A percentile compares a stretch with the other conserved stretches of the same genome.
Evolutionary conservation across 1,140 invertebrate genomes (phyloP).

Genomic region (Pinna nobilis): DNA sequence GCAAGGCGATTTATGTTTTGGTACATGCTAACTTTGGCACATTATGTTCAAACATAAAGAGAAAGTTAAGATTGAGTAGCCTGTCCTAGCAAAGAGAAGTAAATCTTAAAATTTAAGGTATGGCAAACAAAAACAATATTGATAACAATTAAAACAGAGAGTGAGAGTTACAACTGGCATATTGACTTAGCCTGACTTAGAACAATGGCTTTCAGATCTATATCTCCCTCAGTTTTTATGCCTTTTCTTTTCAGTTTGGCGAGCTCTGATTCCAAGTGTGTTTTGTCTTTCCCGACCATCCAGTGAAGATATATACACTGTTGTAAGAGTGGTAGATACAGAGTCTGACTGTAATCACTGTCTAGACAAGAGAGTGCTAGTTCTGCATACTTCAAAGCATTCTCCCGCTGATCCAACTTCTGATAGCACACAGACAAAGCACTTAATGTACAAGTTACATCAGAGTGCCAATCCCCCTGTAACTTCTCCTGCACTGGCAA

Average conservation of each 20-base stretch:
- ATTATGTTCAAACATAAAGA: too few species aligned
- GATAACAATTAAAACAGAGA: too few species aligned
- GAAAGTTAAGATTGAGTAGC: too few species aligned
- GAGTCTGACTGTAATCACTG: constrained; percentile 80
- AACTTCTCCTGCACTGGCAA: constrained; percentile 85
- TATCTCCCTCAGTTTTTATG: constrained; percentile 25
- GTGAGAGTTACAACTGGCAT: too few species aligned
- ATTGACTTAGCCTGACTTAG: background rate
- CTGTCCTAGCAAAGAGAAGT: too few species aligned
- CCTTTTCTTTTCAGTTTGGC: constrained; percentile 79
- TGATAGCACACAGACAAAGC: constrained; percentile 81
- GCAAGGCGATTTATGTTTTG: too few species aligned
- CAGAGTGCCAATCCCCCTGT: constrained; percentile 82
- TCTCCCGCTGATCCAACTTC: constrained; percentile 76
- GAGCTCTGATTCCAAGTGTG: constrained; percentile 76
- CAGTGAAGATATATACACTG: constrained; percentile 82
- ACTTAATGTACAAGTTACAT: constrained; percentile 81
- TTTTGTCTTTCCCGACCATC: constrained; percentile 74
- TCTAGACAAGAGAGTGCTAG: constrained; percentile 77
- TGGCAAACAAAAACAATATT: too few species aligned
- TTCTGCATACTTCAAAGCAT: constrained; percentile 82
- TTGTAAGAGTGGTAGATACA: constrained; percentile 83
- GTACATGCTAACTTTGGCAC: too few species aligned
- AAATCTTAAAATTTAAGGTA: too few species aligned
- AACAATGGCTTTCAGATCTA: constrained; percentile 19